Evolutionary conservation across 2,888 invertebrate species (phyloP).

Genomic region (Erebia aethiops): DNA sequence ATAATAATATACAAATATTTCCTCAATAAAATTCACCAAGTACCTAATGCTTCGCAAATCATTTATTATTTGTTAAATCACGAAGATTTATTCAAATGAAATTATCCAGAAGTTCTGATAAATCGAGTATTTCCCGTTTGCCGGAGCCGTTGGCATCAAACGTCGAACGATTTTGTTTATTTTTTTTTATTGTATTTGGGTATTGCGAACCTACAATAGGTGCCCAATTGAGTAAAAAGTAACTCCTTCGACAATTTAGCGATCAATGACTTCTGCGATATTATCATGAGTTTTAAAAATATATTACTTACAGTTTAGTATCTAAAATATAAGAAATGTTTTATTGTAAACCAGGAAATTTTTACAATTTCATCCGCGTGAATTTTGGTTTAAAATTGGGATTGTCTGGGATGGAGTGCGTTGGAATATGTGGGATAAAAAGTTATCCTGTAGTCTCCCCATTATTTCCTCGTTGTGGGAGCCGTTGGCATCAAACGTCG

Average conservation of each 20-base stretch:
- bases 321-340: too few relatives aligned
- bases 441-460: conserved; percentile 32
- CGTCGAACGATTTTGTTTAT: conserved; percentile 23
- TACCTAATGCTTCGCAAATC: conserved; percentile 27
- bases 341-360: too few relatives aligned
- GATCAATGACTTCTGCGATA: not conserved
- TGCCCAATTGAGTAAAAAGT: not conserved
- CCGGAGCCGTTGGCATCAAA: conserved; percentile 22
- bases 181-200: conserved; percentile 15
- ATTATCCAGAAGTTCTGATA: conserved; percentile 32
- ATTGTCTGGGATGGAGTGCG: too few relatives aligned
- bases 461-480: conserved; percentile 27
- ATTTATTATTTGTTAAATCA: conserved; percentile 35
- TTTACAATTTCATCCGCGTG: too few relatives aligned
- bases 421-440: not conserved
- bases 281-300: not conserved
- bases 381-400: too few relatives aligned
- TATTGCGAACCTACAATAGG: not conserved
- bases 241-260: not conserved
- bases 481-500: conserved; percentile 12
- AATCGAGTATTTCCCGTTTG: conserved; percentile 32
- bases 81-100: conserved; percentile 34
- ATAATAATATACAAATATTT: conserved; percentile 22
- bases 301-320: too few relatives aligned
- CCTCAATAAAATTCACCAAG: conserved; percentile 18